Percentiles rank a stretch among this genome's conserved stretches.
phyloP scores from a whole-genome alignment of 2,113 vertebrate genomes.

The Podarcis muralis region DNA sequence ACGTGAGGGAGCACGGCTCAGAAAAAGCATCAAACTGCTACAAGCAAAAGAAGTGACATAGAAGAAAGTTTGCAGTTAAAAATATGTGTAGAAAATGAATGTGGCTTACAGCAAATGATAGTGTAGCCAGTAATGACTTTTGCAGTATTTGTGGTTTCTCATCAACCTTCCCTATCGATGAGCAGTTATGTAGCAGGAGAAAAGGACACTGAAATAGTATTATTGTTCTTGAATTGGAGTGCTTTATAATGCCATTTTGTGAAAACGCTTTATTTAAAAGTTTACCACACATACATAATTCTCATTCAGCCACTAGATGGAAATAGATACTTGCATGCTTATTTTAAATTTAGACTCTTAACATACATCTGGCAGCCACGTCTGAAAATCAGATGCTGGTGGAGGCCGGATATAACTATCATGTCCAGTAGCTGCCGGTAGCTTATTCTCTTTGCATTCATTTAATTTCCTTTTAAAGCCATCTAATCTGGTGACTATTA shows the following conservation, averaged over 20 bases:
- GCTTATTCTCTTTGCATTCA: neutral
- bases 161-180: neutral
- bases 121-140: neutral
- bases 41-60: neutral
- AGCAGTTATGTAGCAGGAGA: neutral
- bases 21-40: neutral
- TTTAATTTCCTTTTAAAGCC: neutral
- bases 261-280: neutral
- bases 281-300: slow-evolving; percentile 10
- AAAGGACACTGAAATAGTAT: neutral
- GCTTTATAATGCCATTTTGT: neutral
- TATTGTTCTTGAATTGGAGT: neutral
- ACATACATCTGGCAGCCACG: neutral
- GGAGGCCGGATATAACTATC: neutral
- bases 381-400: slow-evolving; percentile 12
- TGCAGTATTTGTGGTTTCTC: neutral
- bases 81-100: neutral
- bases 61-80: neutral
- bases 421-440: neutral
- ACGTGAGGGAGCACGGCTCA: neutral
- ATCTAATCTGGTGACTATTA: neutral
- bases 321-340: slow-evolving; percentile 53
- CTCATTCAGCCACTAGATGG: slow-evolving; percentile 69
- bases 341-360: neutral
- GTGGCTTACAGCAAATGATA: neutral